A percentile compares a stretch with the other conserved stretches of the same genome.
Evolutionary conservation across 2,113 vertebrate genomes (phyloP).

Genomic region (Muntiacus reevesi): DNA sequence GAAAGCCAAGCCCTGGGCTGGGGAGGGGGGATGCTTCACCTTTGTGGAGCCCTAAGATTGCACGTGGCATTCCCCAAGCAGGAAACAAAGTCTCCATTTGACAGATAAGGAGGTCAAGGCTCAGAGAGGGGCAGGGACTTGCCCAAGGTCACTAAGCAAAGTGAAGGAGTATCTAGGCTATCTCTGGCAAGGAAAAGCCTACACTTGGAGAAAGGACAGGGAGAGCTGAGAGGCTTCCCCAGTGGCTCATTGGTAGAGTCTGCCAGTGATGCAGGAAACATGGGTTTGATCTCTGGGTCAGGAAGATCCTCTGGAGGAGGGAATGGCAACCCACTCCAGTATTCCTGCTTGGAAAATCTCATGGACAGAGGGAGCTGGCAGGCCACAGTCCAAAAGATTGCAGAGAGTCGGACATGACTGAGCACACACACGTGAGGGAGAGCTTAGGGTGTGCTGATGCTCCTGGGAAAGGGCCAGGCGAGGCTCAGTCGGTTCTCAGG

Average conservation of each 20-base stretch:
- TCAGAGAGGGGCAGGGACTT: background rate
- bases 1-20: background rate
- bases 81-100: background rate
- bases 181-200: background rate
- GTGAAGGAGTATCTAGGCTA: background rate
- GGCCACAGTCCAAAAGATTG: background rate
- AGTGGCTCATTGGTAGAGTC: background rate
- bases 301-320: background rate
- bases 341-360: background rate
- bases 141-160: conserved; percentile 30
- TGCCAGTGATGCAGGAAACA: background rate
- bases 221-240: background rate
- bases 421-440: background rate
- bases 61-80: background rate
- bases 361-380: background rate
- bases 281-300: background rate
- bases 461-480: background rate
- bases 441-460: background rate
- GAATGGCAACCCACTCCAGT: background rate
- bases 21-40: background rate
- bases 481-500: background rate
- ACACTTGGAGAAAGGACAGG: background rate
- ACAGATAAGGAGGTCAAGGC: conserved; percentile 16
- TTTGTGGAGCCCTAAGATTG: background rate
- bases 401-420: background rate